Evolutionary conservation across 2,888 invertebrate genomes (phyloP).

Genomic region (Parochlus steinenii): DNA sequence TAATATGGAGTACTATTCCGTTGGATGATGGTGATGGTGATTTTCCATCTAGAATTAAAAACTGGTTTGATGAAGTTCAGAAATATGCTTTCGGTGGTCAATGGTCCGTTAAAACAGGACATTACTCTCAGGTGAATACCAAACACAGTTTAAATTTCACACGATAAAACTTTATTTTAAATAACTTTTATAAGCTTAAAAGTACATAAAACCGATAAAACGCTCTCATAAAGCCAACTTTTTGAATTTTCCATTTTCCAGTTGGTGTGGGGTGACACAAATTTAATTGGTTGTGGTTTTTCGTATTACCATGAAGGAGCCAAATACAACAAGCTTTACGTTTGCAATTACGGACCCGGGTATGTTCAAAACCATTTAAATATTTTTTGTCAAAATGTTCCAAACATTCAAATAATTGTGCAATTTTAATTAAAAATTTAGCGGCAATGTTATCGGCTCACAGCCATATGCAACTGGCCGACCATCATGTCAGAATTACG

Average conservation of each 20-base stretch:
- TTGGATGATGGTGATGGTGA: conserved; percentile 41
- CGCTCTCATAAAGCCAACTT: too few relatives aligned
- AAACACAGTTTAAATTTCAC: not conserved
- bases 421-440: too few relatives aligned
- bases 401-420: too few relatives aligned
- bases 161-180: too few relatives aligned
- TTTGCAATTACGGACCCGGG: conserved; percentile 75
- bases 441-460: conserved; percentile 60
- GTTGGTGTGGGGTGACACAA: conserved; percentile 80
- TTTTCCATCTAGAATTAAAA: conserved; percentile 56
- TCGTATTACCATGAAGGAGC: conserved; percentile 68
- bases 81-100: conserved; percentile 44
- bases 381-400: too few relatives aligned
- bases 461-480: conserved; percentile 59
- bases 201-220: too few relatives aligned
- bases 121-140: conserved; percentile 59
- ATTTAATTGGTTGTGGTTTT: conserved; percentile 73
- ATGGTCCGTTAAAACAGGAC: conserved; percentile 55
- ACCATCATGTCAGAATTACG: conserved; percentile 52
- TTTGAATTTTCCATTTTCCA: too few relatives aligned
- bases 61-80: conserved; percentile 69
- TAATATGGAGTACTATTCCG: conserved; percentile 57
- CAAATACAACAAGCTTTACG: conserved; percentile 70
- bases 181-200: too few relatives aligned
- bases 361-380: conserved; percentile 24